A percentile compares a stretch with the other conserved stretches of the same genome.
These are phyloP conservation scores for Leptoteleia sp. DNA, from an alignment of 1,140 invertebrate genomes.

Conservation along the genomic window DNA sequence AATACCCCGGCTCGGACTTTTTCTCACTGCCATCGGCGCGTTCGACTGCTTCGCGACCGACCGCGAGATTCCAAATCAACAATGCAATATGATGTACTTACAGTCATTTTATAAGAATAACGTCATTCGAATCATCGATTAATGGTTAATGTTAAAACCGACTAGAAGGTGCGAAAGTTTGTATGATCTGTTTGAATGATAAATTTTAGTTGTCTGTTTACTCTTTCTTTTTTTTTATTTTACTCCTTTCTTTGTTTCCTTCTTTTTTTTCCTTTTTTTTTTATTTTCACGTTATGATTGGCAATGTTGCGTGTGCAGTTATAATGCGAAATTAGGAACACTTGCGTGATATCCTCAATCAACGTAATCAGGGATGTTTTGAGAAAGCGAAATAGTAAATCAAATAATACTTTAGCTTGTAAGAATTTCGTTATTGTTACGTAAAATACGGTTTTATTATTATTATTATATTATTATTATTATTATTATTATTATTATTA, in stretches of 20 bases:
- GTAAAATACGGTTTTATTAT: conserved; percentile 60
- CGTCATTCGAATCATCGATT: conserved; percentile 70
- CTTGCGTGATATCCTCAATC: conserved; percentile 77
- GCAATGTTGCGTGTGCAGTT: conserved; percentile 52
- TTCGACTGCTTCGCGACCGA: conserved; percentile 72
- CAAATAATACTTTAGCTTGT: conserved; percentile 43
- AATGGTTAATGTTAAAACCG: conserved; percentile 67
- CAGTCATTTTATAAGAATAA: conserved; percentile 71
- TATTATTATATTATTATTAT: conserved; percentile 56
- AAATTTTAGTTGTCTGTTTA: too few relatives aligned
- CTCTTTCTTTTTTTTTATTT: background rate
- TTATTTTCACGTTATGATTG: conserved; percentile 44
- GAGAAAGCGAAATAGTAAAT: conserved; percentile 58
- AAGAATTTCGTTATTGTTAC: conserved; percentile 66
- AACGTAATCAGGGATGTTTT: conserved; percentile 78
- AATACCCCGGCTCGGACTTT: background rate
- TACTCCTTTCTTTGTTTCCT: too few relatives aligned
- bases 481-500: conserved; percentile 43
- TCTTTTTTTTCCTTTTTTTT: too few relatives aligned
- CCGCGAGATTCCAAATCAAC: conserved; percentile 78
- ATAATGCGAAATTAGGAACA: conserved; percentile 45
- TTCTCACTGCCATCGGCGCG: conserved; percentile 73
- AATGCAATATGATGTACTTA: conserved; percentile 81
- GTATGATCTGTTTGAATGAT: conserved; percentile 45
- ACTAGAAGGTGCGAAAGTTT: conserved; percentile 54